Evolutionary conservation across 2,888 invertebrate species (phyloP), one percentile per base, ranked within the genome.

Genomic region (Lochmaea crataegi): DNA sequence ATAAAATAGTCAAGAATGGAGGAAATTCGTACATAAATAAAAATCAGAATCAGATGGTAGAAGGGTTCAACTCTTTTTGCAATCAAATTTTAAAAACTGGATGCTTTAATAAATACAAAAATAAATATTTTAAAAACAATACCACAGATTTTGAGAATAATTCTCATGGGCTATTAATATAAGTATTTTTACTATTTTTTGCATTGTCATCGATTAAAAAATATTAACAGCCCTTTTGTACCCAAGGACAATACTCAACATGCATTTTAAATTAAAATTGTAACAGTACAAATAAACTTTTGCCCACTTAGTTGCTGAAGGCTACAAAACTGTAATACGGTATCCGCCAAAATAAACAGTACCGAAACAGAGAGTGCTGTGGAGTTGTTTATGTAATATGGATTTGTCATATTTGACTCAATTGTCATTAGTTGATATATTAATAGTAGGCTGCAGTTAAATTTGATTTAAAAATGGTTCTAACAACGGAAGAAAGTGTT

Each of bases 161-260:
- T 53, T 53, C 16, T 53, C 6, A 53, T 18, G 18, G 16, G 18
- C 53, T 16, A 18, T 16, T 53, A 53, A 53, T 53, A 53, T n/a
- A n/a, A 48, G 0, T 7, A 2, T 42, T 12, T 42, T 4, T 42
- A n/a, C 6, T n/a, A 14, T 51, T 51, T n/a, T 16, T 16, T 18
- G 9, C 16, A 9, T 9, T n/a, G 9, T 16, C 7, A 53, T 9
- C 2, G 1, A 53, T 7, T 53, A 18, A 53, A 16, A 10, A 53
- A 53, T 53, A 53, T 53, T 26, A 58, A 32, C 58, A 58, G 32
- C 58, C 26, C 58, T 26, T 58, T 61, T 1, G 61, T 61, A 61
- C 61, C 61, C 61, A 63, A 63, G 61, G 61, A 63, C 61, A 63
- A 63, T 63, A 63, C 61, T 63, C 61, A 63, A 63, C 61, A 63